Conservation (phyloP, 2,797 vertebrate genomes). For the Allochrocebus solatus region DNA sequence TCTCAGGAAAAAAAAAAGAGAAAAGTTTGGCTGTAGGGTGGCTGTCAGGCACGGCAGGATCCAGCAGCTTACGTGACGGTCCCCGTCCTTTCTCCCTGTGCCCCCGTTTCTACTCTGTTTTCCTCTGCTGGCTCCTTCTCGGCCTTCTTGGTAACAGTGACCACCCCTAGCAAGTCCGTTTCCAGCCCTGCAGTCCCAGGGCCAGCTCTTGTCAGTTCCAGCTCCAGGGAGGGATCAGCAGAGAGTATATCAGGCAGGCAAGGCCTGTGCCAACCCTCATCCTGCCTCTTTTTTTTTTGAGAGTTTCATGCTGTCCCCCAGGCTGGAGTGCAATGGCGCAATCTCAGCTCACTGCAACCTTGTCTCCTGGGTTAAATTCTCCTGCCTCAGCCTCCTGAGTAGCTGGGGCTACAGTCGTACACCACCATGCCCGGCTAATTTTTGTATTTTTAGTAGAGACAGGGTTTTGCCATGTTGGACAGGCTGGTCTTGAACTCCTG, state of each 20-base stretch:
- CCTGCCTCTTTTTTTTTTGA: not conserved
- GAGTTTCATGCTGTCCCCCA: not conserved
- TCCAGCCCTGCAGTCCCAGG: not conserved
- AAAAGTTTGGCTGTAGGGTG: not conserved
- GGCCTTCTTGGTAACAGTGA: not conserved
- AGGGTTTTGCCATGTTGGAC: not conserved
- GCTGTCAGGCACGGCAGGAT: not conserved
- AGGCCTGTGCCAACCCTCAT: fast-evolving
- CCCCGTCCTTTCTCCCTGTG: not conserved
- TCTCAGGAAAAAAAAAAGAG: not conserved
- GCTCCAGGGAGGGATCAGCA: not conserved
- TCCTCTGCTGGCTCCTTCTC: no score
- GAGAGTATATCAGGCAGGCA: not conserved
- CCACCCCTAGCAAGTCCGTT: not conserved
- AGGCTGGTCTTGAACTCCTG: not conserved
- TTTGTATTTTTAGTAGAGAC: not conserved
- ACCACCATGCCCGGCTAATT: not conserved
- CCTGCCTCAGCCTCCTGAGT: not conserved
- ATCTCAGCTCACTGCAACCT: not conserved
- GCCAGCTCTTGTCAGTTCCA: not conserved
- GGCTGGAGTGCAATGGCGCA: not conserved
- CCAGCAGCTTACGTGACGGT: not conserved
- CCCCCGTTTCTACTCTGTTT: not conserved
- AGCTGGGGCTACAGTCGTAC: not conserved
- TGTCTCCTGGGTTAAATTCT: not conserved